These are phyloP conservation scores for Saturnia pavonia DNA, from an alignment of 2,888 invertebrate species.

Conservation along the genomic window DNA sequence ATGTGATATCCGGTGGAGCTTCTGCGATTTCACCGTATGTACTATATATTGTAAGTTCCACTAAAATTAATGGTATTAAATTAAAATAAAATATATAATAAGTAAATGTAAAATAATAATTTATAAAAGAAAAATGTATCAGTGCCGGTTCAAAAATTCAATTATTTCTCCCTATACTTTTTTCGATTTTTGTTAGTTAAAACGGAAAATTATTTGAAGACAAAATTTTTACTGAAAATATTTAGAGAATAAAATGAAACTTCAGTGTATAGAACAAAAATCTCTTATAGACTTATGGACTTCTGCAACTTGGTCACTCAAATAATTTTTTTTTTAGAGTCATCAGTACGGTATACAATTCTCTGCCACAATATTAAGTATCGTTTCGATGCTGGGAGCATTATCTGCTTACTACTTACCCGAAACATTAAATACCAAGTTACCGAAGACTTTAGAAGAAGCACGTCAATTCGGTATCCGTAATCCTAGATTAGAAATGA, in stretches of 20 bases:
- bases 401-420: conserved; percentile 79
- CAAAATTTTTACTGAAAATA: too few relatives aligned
- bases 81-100: not conserved
- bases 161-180: too few relatives aligned
- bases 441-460: conserved; percentile 85
- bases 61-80: not conserved
- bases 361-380: conserved; percentile 50
- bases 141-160: too few relatives aligned
- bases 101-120: too few relatives aligned
- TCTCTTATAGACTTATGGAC: too few relatives aligned
- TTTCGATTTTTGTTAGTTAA: too few relatives aligned
- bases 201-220: too few relatives aligned
- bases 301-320: not conserved
- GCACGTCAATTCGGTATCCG: conserved; percentile 79
- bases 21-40: conserved; percentile 83
- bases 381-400: conserved; percentile 68
- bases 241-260: too few relatives aligned
- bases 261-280: too few relatives aligned
- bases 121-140: too few relatives aligned
- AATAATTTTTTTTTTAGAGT: conserved; percentile 45
- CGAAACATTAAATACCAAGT: conserved; percentile 83
- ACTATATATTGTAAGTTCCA: conserved; percentile 76
- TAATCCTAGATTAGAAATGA: not conserved
- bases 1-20: conserved; percentile 78
- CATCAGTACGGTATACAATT: conserved; percentile 45